A percentile compares a stretch with the other conserved stretches of the same genome.
These are phyloP conservation scores for Ischnus inquisitorius DNA, from an alignment of 2,888 invertebrate genomes.

Conservation along the genomic window DNA sequence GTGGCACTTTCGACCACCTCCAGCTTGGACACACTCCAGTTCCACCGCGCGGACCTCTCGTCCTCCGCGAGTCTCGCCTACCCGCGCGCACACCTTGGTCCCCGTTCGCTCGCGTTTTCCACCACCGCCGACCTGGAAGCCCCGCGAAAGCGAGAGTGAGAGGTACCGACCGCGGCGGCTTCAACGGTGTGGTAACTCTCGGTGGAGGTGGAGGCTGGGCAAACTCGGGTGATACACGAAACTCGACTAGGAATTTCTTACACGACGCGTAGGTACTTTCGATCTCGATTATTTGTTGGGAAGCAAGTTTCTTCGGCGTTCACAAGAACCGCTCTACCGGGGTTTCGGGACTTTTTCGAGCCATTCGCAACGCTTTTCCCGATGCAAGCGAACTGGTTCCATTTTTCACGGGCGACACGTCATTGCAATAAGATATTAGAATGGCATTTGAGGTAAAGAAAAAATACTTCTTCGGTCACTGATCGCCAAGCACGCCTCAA, in stretches of 20 bases:
- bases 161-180: constrained; percentile 43
- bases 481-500: too few species aligned
- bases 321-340: background rate
- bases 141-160: constrained; percentile 64
- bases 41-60: constrained; percentile 29
- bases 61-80: constrained; percentile 56
- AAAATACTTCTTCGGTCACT: background rate
- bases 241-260: constrained; percentile 59
- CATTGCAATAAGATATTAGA: background rate
- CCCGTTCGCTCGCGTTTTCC: constrained; percentile 51
- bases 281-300: constrained; percentile 59
- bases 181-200: constrained; percentile 57
- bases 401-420: too few species aligned
- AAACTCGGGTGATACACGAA: constrained; percentile 45
- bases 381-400: too few species aligned
- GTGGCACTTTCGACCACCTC: constrained; percentile 56
- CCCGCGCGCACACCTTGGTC: constrained; percentile 26
- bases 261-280: constrained; percentile 57
- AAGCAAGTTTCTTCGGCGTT: constrained; percentile 57
- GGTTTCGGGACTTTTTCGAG: background rate
- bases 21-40: constrained; percentile 61
- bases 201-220: constrained; percentile 60
- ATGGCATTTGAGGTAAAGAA: background rate
- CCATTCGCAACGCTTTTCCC: background rate
- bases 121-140: constrained; percentile 33